These are phyloP conservation scores for Shargacucullia verbasci DNA, from an alignment of 2,888 invertebrate species.

Conservation along the genomic window DNA sequence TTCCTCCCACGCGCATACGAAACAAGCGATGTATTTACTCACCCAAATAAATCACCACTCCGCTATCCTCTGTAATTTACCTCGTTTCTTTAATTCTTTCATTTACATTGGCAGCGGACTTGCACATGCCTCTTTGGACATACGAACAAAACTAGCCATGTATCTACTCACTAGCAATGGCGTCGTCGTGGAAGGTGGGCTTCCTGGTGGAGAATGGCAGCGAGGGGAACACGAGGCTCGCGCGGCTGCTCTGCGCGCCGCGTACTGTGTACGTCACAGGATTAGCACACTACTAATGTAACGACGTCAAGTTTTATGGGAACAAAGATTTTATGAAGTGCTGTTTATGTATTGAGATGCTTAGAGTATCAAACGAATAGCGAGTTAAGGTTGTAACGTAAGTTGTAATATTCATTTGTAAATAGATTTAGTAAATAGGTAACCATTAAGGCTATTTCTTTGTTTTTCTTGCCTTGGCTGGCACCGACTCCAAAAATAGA, in stretches of 20 bases:
- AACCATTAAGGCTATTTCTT: too few species aligned
- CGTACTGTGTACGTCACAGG: slow-evolving; percentile 71
- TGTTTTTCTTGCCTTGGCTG: too few species aligned
- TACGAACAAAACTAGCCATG: slow-evolving; percentile 27
- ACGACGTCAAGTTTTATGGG: not conserved
- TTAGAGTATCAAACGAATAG: too few species aligned
- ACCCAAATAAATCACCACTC: too few species aligned
- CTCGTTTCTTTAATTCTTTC: not conserved
- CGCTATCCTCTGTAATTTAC: not conserved
- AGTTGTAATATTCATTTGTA: too few species aligned
- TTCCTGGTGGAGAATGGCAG: slow-evolving; percentile 90
- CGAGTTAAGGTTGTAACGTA: too few species aligned
- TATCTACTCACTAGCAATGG: slow-evolving; percentile 82
- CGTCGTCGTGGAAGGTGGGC: slow-evolving; percentile 87
- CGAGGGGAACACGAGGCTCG: slow-evolving; percentile 93
- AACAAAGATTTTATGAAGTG: not conserved
- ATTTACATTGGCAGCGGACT: not conserved
- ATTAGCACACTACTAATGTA: slow-evolving; percentile 47
- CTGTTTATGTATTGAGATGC: too few species aligned
- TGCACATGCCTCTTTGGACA: not conserved
- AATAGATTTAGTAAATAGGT: too few species aligned
- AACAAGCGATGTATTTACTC: too few species aligned
- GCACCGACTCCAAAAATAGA: too few species aligned
- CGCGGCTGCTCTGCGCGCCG: slow-evolving; percentile 92
- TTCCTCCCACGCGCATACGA: too few species aligned